Evolutionary conservation across 2,888 invertebrate genomes (phyloP).

Genomic region (Drosophila kanekoi): DNA sequence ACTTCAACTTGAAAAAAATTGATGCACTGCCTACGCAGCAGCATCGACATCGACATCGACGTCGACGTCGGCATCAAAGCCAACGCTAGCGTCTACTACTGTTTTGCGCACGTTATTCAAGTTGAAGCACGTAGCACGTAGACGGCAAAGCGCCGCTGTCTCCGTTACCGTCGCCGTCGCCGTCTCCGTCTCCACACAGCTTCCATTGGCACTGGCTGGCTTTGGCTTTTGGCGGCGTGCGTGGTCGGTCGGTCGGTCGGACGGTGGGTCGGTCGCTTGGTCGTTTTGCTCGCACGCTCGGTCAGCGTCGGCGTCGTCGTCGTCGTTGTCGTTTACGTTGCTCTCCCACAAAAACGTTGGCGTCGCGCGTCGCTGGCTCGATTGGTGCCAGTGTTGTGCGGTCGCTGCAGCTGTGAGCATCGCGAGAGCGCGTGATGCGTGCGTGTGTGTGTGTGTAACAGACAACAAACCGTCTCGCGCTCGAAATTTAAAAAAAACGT

Average conservation of each 20-base stretch:
- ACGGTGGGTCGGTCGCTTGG: slow-evolving; percentile 20
- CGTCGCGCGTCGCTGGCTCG: slow-evolving; percentile 57
- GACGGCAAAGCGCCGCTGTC: slow-evolving; percentile 51
- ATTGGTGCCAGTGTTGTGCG: slow-evolving; percentile 66
- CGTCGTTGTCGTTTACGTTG: slow-evolving; percentile 22
- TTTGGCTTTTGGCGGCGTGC: slow-evolving; percentile 49
- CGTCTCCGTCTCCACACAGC: slow-evolving; percentile 59
- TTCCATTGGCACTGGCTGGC: slow-evolving; percentile 59
- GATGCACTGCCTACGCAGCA: slow-evolving; percentile 40
- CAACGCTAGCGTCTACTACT: slow-evolving; percentile 47
- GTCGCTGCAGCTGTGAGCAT: slow-evolving; percentile 77
- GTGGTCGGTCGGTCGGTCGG: slow-evolving; percentile 37
- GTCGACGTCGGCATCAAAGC: slow-evolving; percentile 4
- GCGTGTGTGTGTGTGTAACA: slow-evolving; percentile 26
- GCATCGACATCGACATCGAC: background rate
- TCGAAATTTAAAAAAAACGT: slow-evolving; percentile 22
- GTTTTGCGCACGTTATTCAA: slow-evolving; percentile 67
- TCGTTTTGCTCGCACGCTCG: slow-evolving; percentile 25
- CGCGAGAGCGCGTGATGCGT: slow-evolving; percentile 55
- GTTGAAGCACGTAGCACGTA: slow-evolving; percentile 23
- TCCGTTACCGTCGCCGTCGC: slow-evolving; percentile 41
- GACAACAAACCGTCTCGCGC: slow-evolving; percentile 58
- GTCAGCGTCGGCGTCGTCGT: slow-evolving; percentile 18
- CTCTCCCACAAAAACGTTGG: slow-evolving; percentile 50
- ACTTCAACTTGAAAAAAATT: slow-evolving; percentile 5